Percentiles rank a stretch among this genome's conserved stretches.
phyloP scores from a whole-genome alignment of 2,797 vertebrate species.

The Schizopygopsis malacanthus region DNA sequence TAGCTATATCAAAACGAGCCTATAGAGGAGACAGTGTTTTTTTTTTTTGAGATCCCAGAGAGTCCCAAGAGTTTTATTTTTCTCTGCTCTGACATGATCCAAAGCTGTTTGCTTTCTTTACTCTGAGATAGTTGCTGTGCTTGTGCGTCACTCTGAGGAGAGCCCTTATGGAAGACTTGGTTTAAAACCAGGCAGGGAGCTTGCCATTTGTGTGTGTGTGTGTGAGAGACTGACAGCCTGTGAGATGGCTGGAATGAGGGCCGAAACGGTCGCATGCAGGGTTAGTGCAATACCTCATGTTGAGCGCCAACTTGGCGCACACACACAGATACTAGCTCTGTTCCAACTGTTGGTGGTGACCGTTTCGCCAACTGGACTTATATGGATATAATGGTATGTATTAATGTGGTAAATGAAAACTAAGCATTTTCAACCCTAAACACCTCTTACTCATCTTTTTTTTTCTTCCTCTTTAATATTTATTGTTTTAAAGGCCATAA shows the following conservation, averaged over 20 bases:
- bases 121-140: constrained; percentile 21
- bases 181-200: constrained; percentile 16
- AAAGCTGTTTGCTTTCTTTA: constrained; percentile 26
- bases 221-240: constrained; percentile 27
- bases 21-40: not conserved
- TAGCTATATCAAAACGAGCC: not conserved
- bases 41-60: not conserved
- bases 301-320: not conserved
- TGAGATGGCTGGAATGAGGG: constrained; percentile 44
- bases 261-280: not conserved
- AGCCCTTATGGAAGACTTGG: constrained; percentile 12
- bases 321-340: not conserved
- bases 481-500: not conserved
- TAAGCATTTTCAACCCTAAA: not conserved
- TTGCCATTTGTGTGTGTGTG: not conserved
- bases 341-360: not conserved
- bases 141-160: constrained; percentile 25
- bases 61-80: not conserved
- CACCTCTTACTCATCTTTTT: not conserved
- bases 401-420: not conserved
- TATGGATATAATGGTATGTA: not conserved
- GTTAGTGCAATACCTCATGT: constrained; percentile 14
- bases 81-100: constrained; percentile 5
- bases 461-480: not conserved
- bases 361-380: not conserved